Conservation (phyloP, 1,140 invertebrate species). For the Calephelis virginiensis region DNA sequence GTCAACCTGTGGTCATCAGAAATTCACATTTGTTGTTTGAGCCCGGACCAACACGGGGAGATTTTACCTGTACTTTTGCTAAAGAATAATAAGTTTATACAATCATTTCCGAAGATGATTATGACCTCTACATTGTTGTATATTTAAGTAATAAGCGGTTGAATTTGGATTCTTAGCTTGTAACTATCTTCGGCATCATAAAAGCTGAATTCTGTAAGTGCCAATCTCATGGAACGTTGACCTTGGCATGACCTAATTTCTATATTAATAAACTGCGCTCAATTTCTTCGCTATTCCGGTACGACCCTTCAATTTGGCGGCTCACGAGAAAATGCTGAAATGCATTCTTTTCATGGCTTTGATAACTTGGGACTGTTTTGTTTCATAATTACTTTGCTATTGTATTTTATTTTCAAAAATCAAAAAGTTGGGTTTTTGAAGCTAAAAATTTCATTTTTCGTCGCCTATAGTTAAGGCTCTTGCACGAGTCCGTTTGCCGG, state of each 20-base stretch:
- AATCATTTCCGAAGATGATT: no score
- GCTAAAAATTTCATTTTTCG: no score
- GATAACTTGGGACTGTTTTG: background rate
- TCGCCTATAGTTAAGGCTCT: no score
- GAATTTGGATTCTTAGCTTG: background rate
- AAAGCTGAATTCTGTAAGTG: slow-evolving; percentile 10
- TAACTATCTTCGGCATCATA: background rate
- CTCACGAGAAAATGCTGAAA: background rate
- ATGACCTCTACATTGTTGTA: background rate
- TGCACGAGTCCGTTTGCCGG: no score
- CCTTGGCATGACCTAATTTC: slow-evolving; percentile 9
- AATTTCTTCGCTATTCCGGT: slow-evolving; percentile 10
- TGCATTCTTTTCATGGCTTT: slow-evolving; percentile 6
- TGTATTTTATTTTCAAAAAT: no score
- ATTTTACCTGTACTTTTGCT: no score
- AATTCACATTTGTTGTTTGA: no score
- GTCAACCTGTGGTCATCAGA: no score
- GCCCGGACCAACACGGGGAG: no score
- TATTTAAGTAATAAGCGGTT: background rate
- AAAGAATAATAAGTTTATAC: no score
- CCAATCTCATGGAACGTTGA: slow-evolving; percentile 1
- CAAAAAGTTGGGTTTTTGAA: no score
- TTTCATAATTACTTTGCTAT: no score
- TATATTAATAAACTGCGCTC: slow-evolving; percentile 10
- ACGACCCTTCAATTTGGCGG: slow-evolving; percentile 12